Base-by-base conservation (phyloP, 2,113 vertebrate genomes). In the Pseudonaja textilis region DNA sequence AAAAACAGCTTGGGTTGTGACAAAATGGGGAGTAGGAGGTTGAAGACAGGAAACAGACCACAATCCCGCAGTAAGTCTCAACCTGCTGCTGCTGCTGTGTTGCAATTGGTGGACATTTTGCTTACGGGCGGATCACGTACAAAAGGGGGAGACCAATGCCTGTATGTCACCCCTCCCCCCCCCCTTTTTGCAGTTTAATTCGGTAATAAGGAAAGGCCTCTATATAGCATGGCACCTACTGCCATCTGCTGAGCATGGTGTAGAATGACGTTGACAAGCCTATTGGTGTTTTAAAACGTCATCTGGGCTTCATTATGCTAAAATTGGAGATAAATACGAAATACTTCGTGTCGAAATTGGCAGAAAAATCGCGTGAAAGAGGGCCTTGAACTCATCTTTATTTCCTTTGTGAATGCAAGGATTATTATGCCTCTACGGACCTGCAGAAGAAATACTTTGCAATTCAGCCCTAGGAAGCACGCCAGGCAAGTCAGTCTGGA, bases 241-340 rank as follows among this genome's bases (percentile, higher is more conserved):
- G 96, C 96, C 97, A 96, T 87, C 97, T 97, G 85, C 81, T 95
- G 96, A 94, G 45, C 81, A 0, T 39, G 18, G 14, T 81, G 34
- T 61, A 18, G 10, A 52, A 85, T 69, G 91, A 18, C 39, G 3
- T n/a, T 90, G n/a, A 5, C 64, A 81, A 90, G 16, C 4, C 0
- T 0, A 57, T 23, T 4, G 20, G 0, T 92, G 0, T 0, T 52
- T 45, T 0, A 45, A 39, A 91, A n/a, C 22, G 25, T 39, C 14
- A 88, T 8, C 4, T 91, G 1, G 91, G 90, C 55, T 81, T 22
- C 5, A 39, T 81, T 39, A 90, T 26, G 47, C 74, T 54, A 1
- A 87, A 25, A 88, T 59, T 29, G 92, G 95, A 85, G 22, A 42
- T 39, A 55, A 54, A 34, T 55, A 85, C 42, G 34, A 56, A 64